Evolutionary conservation across 2,113 vertebrate species (phyloP), one percentile per base, ranked within the genome.

Genomic region (Elaphurus davidianus): DNA sequence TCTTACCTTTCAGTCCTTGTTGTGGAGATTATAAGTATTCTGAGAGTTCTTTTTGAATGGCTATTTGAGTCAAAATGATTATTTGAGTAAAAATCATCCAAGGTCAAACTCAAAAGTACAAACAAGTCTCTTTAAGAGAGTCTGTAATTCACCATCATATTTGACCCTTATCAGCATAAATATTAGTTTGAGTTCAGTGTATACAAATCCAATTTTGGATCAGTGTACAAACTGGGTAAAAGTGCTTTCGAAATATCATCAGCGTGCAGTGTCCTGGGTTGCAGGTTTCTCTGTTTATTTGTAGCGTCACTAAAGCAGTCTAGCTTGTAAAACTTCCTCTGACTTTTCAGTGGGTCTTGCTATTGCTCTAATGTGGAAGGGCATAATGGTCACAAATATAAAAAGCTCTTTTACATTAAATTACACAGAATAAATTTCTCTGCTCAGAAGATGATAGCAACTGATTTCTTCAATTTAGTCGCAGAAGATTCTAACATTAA

Each of bases 391-490:
- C 88, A 96, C 27, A 17, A 96, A 43, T 88, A 94, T 85, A 97
- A 97, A 98, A 94, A 83, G 4, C 76, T 55, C 7, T 96, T 97
- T 98, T 97, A 94, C 30, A 97, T 97, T 96, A 98, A 90, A 97
- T 98, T 98, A 62, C 55, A 96, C 60, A 97, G 52, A 97, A 92
- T 94, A 97, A 92, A 50, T 88, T 97, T 98, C 23, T 30, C 55
- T 28, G 7, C 14, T 92, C 79, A 50, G 82, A 84, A 88, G 67
- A 98, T 87, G 86, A 96, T 74, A 79, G 64, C n/a, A 78, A 85
- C 55, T 94, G 83, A 98, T 98, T 98, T 98, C 82, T 95, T 97
- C 94, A 50, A 57, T 98, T 98, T 98, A 96, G 47, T 85, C 2
- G 0, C 36, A 87, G 76, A 87, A 96, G 81, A 96, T 91, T 96